These are phyloP conservation scores for Achroia grisella DNA, from an alignment of 1,140 invertebrate species.

Conservation along the genomic window DNA sequence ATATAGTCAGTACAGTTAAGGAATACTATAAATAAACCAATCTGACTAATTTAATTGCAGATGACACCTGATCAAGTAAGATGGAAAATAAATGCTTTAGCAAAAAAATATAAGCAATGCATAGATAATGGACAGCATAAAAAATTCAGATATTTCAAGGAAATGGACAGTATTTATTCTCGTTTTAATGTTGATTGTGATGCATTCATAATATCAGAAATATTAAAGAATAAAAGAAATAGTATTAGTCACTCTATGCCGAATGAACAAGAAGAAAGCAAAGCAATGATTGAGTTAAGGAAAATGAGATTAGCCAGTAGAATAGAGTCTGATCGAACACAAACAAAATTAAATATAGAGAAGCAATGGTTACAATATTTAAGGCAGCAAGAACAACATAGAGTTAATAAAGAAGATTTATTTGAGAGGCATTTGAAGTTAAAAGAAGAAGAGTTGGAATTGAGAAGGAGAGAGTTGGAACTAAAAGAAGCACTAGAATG, in stretches of 20 bases:
- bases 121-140: conserved; percentile 23
- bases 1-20: too few species aligned
- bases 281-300: conserved; percentile 30
- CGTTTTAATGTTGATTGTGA: conserved; percentile 32
- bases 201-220: conserved; percentile 18
- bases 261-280: conserved; percentile 15
- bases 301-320: conserved; percentile 33
- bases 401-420: conserved; percentile 21
- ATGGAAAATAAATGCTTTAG: conserved; percentile 37
- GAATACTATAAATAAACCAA: too few species aligned
- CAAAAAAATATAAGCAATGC: conserved; percentile 36
- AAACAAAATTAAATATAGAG: conserved; percentile 33
- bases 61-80: conserved; percentile 32
- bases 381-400: conserved; percentile 27
- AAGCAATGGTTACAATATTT: conserved; percentile 41
- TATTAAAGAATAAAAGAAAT: conserved; percentile 20
- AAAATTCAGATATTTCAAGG: conserved; percentile 22
- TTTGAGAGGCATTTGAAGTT: conserved; percentile 25
- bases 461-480: conserved; percentile 25
- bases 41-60: conserved; percentile 8
- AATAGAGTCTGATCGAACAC: conserved; percentile 30
- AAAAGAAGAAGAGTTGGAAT: conserved; percentile 27
- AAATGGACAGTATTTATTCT: conserved; percentile 33
- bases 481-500: conserved; percentile 28
- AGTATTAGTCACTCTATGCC: background rate